Evolutionary conservation across 2,888 invertebrate genomes (phyloP), one percentile per base, ranked within the genome.

Genomic region (Vesta saturnalis): DNA sequence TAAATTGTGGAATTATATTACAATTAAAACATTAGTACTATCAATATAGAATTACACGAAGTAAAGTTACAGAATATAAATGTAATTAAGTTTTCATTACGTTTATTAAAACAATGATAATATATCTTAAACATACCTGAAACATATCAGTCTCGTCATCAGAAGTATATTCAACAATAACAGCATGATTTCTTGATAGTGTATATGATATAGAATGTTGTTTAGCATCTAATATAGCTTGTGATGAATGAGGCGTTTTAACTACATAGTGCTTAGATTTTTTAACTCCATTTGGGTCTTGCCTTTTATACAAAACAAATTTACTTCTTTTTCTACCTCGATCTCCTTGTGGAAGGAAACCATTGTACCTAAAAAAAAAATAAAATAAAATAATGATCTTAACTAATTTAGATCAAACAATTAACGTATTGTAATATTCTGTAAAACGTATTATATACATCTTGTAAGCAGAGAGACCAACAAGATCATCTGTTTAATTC

Each of bases 111-210:
- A 30, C 10, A 30, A 30, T 30, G 30, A 30, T 30, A 46, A 46
- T n/a, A n/a, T n/a, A n/a, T n/a, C n/a, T n/a, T 19, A 54, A 19
- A 35, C 22, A 22, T 82, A 97, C 97, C 91, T 99, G 99, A 86
- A 99, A 99, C 99, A 99, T 99, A 85, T 99, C 99, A 64, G 97
- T 98, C 82, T 95, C 94, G 67, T 92, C 90, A 85, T 99, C 99
- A 81, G 92, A 92, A 78, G 94, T 94, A 86, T 99, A 99, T 86
- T 99, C 99, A 64, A 99, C 99, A 81, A 99, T 96, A 79, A 99
- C 96, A 62, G 97, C 97, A 86, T 98, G 97, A 83, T 94, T 96
- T 83, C 97, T 89, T 77, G 95, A 95, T 80, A 99, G 89, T 72
- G 98, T 99, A 85, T 97, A 99, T 43, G 97, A 97, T 85, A 98